phyloP scores from a whole-genome alignment of 2,888 invertebrate species.

The Spilarctia lutea region DNA sequence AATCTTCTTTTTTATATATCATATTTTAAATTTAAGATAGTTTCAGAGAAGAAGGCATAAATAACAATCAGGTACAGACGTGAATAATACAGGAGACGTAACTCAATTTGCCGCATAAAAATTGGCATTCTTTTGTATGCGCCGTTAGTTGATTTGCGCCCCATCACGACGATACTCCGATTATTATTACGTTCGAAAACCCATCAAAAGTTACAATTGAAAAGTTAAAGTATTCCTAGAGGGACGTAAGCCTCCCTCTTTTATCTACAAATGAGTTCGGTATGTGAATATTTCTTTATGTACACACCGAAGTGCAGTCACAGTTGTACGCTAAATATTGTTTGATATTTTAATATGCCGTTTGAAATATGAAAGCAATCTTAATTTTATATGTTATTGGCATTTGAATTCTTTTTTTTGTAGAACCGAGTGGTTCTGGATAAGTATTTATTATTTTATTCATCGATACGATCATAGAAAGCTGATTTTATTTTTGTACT shows the following conservation, averaged over 20 bases:
- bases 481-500: neutral
- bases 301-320: constrained; percentile 63
- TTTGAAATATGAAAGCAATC: constrained; percentile 50
- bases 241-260: constrained; percentile 78
- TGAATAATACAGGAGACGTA: constrained; percentile 77
- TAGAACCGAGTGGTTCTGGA: neutral
- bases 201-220: constrained; percentile 87
- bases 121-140: constrained; percentile 83
- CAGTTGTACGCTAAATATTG: constrained; percentile 61
- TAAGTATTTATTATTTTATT: neutral
- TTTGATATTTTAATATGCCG: constrained; percentile 56
- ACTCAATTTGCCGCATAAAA: constrained; percentile 84
- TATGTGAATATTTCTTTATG: constrained; percentile 81
- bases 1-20: constrained; percentile 38
- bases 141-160: constrained; percentile 79
- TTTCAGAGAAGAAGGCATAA: constrained; percentile 68
- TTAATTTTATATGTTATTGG: constrained; percentile 45
- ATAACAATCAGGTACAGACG: constrained; percentile 65
- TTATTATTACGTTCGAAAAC: constrained; percentile 87
- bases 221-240: constrained; percentile 86
- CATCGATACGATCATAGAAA: neutral
- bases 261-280: constrained; percentile 83
- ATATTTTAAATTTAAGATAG: constrained; percentile 56
- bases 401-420: constrained; percentile 33
- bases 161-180: constrained; percentile 80